phyloP scores from a whole-genome alignment of 2,113 vertebrate species.

The Erpornis zantholeuca region DNA sequence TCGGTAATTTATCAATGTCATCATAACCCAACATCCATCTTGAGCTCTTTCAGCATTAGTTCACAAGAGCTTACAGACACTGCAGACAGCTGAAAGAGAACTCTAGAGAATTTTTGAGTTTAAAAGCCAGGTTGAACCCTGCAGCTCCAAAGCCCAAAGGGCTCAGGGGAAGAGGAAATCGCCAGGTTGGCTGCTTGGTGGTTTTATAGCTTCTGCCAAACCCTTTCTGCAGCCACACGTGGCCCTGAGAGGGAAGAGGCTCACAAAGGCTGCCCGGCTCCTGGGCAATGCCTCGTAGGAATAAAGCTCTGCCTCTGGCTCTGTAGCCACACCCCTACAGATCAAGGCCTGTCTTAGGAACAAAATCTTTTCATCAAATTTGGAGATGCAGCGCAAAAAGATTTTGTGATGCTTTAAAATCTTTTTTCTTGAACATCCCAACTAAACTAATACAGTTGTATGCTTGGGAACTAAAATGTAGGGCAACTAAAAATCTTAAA shows the following conservation, averaged over 20 bases:
- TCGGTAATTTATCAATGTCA: not conserved
- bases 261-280: not conserved
- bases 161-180: not conserved
- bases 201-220: not conserved
- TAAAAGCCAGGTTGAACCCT: not conserved
- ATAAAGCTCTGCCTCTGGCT: not conserved
- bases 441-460: not conserved
- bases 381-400: not conserved
- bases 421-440: not conserved
- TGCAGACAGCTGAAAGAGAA: not conserved
- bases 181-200: not conserved
- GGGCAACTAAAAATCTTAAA: not conserved
- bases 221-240: not conserved
- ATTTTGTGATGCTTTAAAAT: not conserved
- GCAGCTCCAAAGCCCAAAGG: not conserved
- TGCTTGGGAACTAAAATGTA: not conserved
- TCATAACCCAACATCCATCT: not conserved
- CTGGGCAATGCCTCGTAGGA: not conserved
- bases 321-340: accelerated
- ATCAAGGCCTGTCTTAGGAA: not conserved
- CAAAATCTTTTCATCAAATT: not conserved
- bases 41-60: not conserved
- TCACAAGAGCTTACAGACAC: not conserved
- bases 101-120: not conserved
- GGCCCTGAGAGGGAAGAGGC: not conserved